Evolutionary conservation across 2,888 invertebrate species (phyloP).

Genomic region (Melanophora roralis): DNA sequence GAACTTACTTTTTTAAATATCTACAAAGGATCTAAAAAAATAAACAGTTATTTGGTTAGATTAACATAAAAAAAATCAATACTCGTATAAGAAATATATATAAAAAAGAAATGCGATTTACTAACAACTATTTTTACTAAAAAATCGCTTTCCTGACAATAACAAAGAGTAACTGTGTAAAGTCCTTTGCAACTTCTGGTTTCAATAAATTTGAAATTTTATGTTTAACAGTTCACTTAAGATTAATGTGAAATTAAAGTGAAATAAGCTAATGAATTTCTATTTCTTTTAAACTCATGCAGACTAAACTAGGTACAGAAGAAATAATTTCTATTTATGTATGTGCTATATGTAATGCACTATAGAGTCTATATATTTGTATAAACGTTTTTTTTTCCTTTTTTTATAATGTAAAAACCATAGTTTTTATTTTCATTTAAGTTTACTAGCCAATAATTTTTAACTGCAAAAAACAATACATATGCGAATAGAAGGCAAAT

Average conservation of each 20-base stretch:
- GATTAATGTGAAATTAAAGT: slow-evolving; percentile 36
- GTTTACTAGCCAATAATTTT: slow-evolving; percentile 47
- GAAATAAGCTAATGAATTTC: slow-evolving; percentile 43
- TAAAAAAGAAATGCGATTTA: no score
- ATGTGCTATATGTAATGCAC: background rate
- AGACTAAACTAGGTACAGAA: background rate
- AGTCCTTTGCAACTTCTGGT: no score
- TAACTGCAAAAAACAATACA: slow-evolving; percentile 34
- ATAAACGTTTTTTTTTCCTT: background rate
- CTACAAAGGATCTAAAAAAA: no score
- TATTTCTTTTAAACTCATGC: background rate
- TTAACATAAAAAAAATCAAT: no score
- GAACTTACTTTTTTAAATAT: no score
- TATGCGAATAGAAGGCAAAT: slow-evolving; percentile 4
- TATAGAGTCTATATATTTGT: background rate
- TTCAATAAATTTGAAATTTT: slow-evolving; percentile 18
- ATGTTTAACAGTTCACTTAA: slow-evolving; percentile 2
- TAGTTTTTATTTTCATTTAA: slow-evolving; percentile 29
- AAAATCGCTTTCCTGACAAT: no score
- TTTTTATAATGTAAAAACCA: background rate
- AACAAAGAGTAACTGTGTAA: no score
- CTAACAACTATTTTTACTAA: no score
- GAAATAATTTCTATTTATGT: background rate
- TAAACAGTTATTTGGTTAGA: no score
- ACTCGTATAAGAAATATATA: no score